A percentile compares a stretch with the other conserved stretches of the same genome.
Conservation (phyloP, 2,888 invertebrate species). For the Nesidiocoris tenuis region DNA sequence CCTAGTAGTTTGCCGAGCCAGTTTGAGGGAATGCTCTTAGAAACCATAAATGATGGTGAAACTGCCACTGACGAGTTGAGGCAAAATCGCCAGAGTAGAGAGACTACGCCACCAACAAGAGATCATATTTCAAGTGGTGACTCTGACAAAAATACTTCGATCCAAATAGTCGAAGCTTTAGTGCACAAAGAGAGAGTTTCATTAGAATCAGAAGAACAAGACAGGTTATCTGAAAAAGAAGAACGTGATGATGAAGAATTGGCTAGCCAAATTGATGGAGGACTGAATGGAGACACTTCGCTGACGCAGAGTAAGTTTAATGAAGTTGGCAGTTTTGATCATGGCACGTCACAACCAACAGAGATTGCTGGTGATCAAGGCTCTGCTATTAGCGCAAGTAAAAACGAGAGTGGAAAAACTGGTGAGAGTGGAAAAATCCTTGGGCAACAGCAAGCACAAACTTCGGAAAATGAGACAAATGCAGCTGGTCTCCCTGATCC, state of each 20-base stretch:
- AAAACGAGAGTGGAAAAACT: too few relatives aligned
- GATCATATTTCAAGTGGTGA: constrained; percentile 15
- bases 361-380: too few relatives aligned
- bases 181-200: constrained; percentile 28
- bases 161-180: constrained; percentile 31
- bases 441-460: too few relatives aligned
- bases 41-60: constrained; percentile 8
- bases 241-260: neutral
- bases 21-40: constrained; percentile 18
- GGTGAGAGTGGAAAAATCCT: too few relatives aligned
- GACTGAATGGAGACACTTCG: neutral
- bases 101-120: neutral
- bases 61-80: neutral
- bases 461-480: too few relatives aligned
- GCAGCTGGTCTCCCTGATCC: too few relatives aligned
- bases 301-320: neutral
- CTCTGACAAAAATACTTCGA: constrained; percentile 10
- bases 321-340: too few relatives aligned
- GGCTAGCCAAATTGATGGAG: neutral
- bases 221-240: neutral
- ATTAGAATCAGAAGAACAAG: constrained; percentile 16
- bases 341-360: too few relatives aligned
- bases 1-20: constrained; percentile 10
- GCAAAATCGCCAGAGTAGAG: neutral
- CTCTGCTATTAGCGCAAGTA: too few relatives aligned